Conservation (phyloP, 23 tunicate species). For the Trididemnum clinides region DNA sequence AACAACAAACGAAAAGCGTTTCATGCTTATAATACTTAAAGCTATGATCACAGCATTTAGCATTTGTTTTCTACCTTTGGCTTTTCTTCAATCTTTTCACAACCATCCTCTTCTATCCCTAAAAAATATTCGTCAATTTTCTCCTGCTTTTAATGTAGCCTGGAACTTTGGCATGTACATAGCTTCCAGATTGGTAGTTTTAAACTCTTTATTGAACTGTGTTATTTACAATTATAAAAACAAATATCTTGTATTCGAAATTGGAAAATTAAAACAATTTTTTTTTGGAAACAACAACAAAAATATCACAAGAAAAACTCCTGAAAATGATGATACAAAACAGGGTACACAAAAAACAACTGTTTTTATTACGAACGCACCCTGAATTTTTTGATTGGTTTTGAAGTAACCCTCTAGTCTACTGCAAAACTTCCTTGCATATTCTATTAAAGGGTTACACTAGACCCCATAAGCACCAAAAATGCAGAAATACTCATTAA, state of each 20-base stretch:
- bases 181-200: constrained; percentile 20
- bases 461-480: too few species aligned
- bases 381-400: too few species aligned
- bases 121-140: neutral
- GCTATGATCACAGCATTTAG: constrained; percentile 13
- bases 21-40: neutral
- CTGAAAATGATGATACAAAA: too few species aligned
- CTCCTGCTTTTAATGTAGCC: neutral
- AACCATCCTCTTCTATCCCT: neutral
- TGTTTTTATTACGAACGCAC: too few species aligned
- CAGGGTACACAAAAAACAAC: too few species aligned
- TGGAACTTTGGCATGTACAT: constrained; percentile 20
- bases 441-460: too few species aligned
- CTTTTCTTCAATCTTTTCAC: constrained; percentile 19
- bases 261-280: neutral
- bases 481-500: too few species aligned
- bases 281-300: too few species aligned
- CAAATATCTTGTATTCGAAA: neutral
- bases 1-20: neutral
- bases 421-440: too few species aligned
- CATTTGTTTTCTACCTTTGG: constrained; percentile 18
- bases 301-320: too few species aligned
- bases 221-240: constrained; percentile 24
- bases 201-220: constrained; percentile 20
- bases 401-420: too few species aligned